phyloP scores from a whole-genome alignment of 2,113 vertebrate genomes.

The Muntiacus muntjak region DNA sequence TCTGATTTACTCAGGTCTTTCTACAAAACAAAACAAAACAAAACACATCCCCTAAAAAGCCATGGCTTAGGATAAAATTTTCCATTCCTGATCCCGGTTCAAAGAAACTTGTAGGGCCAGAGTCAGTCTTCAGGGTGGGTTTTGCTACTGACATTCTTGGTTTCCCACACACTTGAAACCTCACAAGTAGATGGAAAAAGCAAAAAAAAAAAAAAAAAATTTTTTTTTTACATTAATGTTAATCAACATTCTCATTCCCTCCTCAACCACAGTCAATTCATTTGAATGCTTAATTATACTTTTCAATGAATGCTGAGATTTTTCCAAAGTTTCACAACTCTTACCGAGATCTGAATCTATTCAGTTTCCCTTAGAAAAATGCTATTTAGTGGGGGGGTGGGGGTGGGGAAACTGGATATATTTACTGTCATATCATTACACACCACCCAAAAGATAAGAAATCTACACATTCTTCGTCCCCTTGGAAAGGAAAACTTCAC shows the following conservation, averaged over 20 bases:
- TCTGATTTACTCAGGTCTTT: background rate
- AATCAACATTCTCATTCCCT: background rate
- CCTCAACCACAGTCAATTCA: background rate
- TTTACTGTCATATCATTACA: background rate
- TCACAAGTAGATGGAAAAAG: background rate
- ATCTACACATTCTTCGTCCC: background rate
- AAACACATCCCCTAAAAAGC: background rate
- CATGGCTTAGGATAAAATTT: slow-evolving; percentile 34
- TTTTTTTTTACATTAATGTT: background rate
- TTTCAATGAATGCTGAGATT: background rate
- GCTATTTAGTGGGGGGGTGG: background rate
- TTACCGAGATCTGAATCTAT: background rate
- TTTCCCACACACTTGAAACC: background rate
- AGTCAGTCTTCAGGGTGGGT: background rate
- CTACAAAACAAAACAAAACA: slow-evolving; percentile 32
- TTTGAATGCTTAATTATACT: background rate
- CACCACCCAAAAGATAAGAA: background rate
- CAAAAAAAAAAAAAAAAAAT: background rate
- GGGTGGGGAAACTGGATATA: background rate
- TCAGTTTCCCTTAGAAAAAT: slow-evolving; percentile 1
- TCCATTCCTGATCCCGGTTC: background rate
- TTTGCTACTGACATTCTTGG: background rate
- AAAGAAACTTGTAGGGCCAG: background rate
- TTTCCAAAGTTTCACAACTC: background rate
- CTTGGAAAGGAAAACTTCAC: background rate